phyloP scores from a whole-genome alignment of 2,113 vertebrate genomes.

The Symphodus melops region DNA sequence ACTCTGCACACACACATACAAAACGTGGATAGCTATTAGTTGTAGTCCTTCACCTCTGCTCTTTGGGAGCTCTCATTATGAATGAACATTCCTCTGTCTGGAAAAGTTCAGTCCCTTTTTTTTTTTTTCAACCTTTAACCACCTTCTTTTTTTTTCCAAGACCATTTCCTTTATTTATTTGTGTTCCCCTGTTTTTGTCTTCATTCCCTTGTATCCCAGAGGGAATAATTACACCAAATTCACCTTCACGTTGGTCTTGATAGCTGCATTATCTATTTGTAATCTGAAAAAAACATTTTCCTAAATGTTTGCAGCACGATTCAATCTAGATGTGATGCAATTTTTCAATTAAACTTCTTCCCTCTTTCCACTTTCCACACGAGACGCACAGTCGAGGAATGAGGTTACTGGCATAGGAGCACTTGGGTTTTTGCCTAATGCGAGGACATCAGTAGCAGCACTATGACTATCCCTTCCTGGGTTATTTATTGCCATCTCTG shows the following conservation, averaged over 20 bases:
- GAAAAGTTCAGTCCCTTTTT: not conserved
- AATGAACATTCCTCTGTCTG: constrained; percentile 2
- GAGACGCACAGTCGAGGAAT: constrained; percentile 20
- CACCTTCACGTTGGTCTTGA: constrained; percentile 18
- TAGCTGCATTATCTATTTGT: not conserved
- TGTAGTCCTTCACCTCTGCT: constrained; percentile 20
- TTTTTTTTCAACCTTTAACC: constrained; percentile 1
- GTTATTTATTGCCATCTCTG: constrained; percentile 42
- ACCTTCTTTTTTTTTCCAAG: not conserved
- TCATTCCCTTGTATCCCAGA: constrained; percentile 10
- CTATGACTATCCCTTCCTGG: constrained; percentile 13
- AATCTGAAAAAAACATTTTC: not conserved
- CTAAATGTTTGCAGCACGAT: not conserved
- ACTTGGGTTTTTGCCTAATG: constrained; percentile 37
- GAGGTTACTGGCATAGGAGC: not conserved
- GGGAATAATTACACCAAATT: too few species aligned
- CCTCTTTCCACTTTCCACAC: not conserved
- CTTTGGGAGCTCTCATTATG: constrained; percentile 36
- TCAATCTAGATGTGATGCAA: not conserved
- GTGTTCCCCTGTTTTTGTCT: not conserved
- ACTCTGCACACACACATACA: constrained; percentile 17
- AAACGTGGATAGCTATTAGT: constrained; percentile 30
- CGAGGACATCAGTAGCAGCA: constrained; percentile 7
- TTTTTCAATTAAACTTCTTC: constrained; percentile 10
- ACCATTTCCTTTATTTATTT: constrained; percentile 17